A percentile compares a stretch with the other conserved stretches of the same genome.
phyloP scores from a whole-genome alignment of 2,113 vertebrate genomes.

The Corythoichthys intestinalis region DNA sequence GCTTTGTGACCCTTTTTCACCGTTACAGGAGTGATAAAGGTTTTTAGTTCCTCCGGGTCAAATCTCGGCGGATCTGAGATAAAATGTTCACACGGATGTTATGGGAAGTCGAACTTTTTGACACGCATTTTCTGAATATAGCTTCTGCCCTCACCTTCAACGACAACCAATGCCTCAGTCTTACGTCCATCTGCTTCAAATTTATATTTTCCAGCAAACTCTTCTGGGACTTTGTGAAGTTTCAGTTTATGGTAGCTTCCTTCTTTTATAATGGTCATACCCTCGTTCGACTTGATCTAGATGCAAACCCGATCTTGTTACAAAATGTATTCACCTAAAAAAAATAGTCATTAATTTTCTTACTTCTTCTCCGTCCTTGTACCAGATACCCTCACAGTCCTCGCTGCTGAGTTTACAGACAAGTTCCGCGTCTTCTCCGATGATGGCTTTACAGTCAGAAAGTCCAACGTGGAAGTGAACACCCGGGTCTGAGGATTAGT shows the following conservation, averaged over 20 bases:
- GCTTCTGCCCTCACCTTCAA: slow-evolving; percentile 69
- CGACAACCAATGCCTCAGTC: slow-evolving; percentile 69
- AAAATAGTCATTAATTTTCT: background rate
- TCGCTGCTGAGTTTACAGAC: slow-evolving; percentile 77
- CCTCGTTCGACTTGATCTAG: slow-evolving; percentile 75
- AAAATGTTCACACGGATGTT: background rate
- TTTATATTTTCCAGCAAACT: slow-evolving; percentile 79
- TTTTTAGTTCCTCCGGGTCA: slow-evolving; percentile 65
- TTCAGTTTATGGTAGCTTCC: slow-evolving; percentile 78
- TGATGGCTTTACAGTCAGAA: slow-evolving; percentile 68
- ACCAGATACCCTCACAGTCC: slow-evolving; percentile 77
- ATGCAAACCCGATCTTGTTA: background rate
- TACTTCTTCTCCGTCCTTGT: slow-evolving; percentile 85
- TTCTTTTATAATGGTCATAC: slow-evolving; percentile 72
- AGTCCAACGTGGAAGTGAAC: slow-evolving; percentile 77
- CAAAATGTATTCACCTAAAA: background rate
- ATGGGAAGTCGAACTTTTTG: background rate
- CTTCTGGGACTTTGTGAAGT: slow-evolving; percentile 72
- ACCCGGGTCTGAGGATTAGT: slow-evolving; percentile 64
- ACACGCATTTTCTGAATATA: background rate
- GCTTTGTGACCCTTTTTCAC: slow-evolving; percentile 80
- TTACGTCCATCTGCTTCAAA: slow-evolving; percentile 80
- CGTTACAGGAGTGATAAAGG: slow-evolving; percentile 67
- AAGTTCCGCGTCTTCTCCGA: slow-evolving; percentile 74
- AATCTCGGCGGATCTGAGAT: slow-evolving; percentile 81